Percentiles rank a stretch among this genome's conserved stretches.
These are phyloP conservation scores for Hylaeus anthracinus DNA, from an alignment of 1,140 invertebrate genomes.

Conservation along the genomic window DNA sequence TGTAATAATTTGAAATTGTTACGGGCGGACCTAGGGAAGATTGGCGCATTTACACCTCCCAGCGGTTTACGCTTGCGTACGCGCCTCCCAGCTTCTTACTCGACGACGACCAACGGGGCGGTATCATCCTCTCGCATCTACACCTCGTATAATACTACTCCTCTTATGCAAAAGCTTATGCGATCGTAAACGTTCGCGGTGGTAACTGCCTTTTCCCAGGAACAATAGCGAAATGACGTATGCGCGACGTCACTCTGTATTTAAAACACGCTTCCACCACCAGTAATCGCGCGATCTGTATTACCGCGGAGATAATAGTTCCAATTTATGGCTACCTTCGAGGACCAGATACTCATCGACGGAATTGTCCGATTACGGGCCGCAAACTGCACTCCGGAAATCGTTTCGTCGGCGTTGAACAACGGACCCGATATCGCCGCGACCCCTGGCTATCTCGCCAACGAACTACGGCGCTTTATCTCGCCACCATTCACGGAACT, in stretches of 20 bases:
- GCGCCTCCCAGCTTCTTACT: background rate
- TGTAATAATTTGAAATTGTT: constrained; percentile 43
- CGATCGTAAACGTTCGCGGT: background rate
- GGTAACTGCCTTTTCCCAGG: background rate
- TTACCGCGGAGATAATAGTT: background rate
- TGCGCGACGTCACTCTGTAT: background rate
- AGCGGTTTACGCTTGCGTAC: constrained; percentile 13
- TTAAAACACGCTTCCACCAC: background rate
- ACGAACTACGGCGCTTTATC: constrained; percentile 27
- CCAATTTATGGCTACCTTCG: constrained; percentile 17
- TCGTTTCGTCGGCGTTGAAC: constrained; percentile 3
- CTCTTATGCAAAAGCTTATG: constrained; percentile 3
- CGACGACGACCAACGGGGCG: background rate
- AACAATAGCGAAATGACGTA: background rate
- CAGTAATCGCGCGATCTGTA: constrained; percentile 2
- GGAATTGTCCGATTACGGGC: constrained; percentile 7
- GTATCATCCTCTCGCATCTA: constrained; percentile 11
- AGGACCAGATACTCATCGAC: constrained; percentile 21
- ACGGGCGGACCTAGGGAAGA: background rate
- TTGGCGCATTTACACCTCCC: constrained; percentile 36
- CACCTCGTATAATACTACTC: background rate
- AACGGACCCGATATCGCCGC: constrained; percentile 15
- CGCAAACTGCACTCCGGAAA: constrained; percentile 16
- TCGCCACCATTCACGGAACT: constrained; percentile 24
- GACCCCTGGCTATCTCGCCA: constrained; percentile 1